Percentiles rank a stretch among this genome's conserved stretches.
phyloP scores from a whole-genome alignment of 2,797 vertebrate genomes.

The Alouatta caraya region DNA sequence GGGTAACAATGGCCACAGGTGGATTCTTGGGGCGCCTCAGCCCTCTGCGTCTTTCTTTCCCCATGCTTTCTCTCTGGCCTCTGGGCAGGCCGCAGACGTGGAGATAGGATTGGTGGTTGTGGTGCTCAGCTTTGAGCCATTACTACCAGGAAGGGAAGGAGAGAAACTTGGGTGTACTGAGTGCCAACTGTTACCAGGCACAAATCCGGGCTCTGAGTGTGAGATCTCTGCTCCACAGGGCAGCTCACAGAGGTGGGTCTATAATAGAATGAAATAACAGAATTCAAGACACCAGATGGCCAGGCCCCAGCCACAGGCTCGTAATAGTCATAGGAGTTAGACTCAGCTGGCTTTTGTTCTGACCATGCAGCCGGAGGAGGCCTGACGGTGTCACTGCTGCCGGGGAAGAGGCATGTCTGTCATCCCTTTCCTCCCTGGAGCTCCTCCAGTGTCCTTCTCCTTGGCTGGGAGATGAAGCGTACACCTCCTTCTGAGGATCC shows the following conservation, averaged over 20 bases:
- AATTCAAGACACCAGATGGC: not conserved
- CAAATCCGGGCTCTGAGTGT: not conserved
- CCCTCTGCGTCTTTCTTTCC: not conserved
- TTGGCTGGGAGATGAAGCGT: fast-evolving
- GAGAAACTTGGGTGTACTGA: not conserved
- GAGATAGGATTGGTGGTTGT: not conserved
- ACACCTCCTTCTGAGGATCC: not conserved
- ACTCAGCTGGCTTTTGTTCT: fast-evolving
- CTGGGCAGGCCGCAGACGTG: not conserved
- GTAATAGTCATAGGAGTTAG: not conserved
- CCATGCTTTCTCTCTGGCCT: not conserved
- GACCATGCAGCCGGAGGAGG: not conserved
- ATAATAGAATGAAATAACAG: not conserved
- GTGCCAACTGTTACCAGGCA: not conserved
- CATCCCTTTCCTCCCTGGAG: no score
- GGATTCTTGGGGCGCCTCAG: not conserved
- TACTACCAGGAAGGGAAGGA: not conserved
- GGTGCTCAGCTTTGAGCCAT: not conserved
- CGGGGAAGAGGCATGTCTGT: not conserved
- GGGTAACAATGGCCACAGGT: not conserved
- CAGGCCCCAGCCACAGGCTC: not conserved
- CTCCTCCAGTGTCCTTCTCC: not conserved
- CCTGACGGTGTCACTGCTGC: fast-evolving
- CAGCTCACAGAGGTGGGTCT: not conserved
- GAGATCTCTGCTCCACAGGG: not conserved